phyloP scores from a whole-genome alignment of 2,797 vertebrate genomes.

The Phylloscopus collybita region DNA sequence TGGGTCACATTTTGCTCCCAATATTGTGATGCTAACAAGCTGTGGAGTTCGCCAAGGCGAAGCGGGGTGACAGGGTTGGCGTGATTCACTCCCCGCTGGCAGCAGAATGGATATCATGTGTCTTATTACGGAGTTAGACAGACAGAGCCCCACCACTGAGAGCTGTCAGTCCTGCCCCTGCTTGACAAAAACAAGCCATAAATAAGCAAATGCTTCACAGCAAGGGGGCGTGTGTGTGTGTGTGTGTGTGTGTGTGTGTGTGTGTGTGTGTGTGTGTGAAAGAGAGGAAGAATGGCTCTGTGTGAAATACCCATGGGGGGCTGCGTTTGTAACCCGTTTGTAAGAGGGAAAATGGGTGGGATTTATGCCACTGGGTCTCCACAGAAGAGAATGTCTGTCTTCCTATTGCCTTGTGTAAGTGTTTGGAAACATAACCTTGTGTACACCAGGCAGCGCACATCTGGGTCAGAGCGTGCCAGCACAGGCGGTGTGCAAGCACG shows the following conservation, averaged over 20 bases:
- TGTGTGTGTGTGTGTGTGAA: background rate
- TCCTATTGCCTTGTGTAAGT: background rate
- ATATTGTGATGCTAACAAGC: conserved; percentile 77
- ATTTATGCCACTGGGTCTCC: background rate
- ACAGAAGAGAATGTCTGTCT: background rate
- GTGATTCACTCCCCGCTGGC: conserved; percentile 71
- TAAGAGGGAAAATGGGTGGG: background rate
- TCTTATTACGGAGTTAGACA: conserved; percentile 73
- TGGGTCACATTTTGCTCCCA: conserved; percentile 68
- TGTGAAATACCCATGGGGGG: background rate
- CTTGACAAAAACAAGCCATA: conserved; percentile 69
- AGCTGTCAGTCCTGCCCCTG: conserved; percentile 71
- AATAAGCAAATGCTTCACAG: conserved; percentile 73
- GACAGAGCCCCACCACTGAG: conserved; percentile 71
- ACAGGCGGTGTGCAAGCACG: fast-evolving
- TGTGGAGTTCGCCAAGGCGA: conserved; percentile 53
- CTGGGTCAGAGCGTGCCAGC: background rate
- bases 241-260: background rate
- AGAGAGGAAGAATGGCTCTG: background rate
- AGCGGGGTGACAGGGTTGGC: conserved; percentile 2
- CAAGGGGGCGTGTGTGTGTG: conserved; percentile 4
- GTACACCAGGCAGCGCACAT: background rate
- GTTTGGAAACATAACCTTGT: conserved; percentile 19
- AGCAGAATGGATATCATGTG: conserved; percentile 77
- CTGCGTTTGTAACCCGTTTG: background rate